Conservation (phyloP, 2,888 invertebrate genomes). For the Ellobium chinense region DNA sequence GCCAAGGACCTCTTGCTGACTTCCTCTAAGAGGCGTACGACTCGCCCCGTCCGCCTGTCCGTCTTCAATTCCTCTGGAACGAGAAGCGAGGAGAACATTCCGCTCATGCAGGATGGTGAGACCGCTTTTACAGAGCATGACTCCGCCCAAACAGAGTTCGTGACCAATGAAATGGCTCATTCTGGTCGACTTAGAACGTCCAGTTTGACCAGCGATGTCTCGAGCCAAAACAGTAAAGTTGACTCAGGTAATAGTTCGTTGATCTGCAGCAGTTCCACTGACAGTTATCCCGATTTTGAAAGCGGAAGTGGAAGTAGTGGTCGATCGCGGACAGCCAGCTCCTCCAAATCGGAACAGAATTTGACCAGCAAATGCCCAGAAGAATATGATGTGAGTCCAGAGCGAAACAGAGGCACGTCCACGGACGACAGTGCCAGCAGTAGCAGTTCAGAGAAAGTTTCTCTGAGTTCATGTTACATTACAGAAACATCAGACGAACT, state of each 20-base stretch:
- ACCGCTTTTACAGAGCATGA: neutral
- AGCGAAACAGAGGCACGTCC: neutral
- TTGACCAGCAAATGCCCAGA: neutral
- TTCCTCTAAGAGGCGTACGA: neutral
- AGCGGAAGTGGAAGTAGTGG: neutral
- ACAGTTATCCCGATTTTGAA: slow-evolving; percentile 17
- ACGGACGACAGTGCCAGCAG: neutral
- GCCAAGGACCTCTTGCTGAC: slow-evolving; percentile 3
- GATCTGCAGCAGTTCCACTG: slow-evolving; percentile 23
- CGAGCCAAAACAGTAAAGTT: slow-evolving; percentile 3
- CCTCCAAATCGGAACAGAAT: slow-evolving; percentile 22
- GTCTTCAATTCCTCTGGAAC: neutral
- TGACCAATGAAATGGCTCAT: neutral
- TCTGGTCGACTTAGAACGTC: slow-evolving; percentile 15
- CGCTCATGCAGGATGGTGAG: neutral
- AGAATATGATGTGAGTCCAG: neutral
- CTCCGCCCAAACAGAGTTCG: neutral
- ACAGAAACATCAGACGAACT: slow-evolving; percentile 3
- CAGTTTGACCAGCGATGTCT: slow-evolving; percentile 30
- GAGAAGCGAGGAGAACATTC: neutral
- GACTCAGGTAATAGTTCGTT: slow-evolving; percentile 41
- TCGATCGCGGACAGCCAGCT: slow-evolving; percentile 22
- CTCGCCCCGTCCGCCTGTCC: neutral
- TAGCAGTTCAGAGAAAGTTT: slow-evolving; percentile 13
- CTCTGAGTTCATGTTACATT: neutral